phyloP scores from a whole-genome alignment of 1,140 invertebrate species.

The Heterodera schachtii region DNA sequence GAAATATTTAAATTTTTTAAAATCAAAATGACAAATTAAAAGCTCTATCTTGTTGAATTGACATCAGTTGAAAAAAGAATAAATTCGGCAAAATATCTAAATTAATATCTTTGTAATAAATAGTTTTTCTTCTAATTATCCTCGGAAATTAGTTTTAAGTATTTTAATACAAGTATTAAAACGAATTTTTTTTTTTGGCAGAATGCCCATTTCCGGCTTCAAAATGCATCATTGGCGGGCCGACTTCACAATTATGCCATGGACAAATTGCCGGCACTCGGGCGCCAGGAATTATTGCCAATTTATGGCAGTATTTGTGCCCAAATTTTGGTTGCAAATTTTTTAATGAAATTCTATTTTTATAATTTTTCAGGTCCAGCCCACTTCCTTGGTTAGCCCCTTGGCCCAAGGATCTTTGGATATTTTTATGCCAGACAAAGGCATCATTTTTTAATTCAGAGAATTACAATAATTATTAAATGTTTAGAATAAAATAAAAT shows the following conservation, averaged over 20 bases:
- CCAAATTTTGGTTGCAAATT: slow-evolving; percentile 20
- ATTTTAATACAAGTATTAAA: neutral
- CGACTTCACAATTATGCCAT: slow-evolving; percentile 14
- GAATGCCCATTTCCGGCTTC: slow-evolving; percentile 10
- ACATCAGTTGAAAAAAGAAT: no score
- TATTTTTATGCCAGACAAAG: slow-evolving; percentile 22
- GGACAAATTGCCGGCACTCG: neutral
- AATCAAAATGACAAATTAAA: no score
- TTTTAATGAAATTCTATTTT: neutral
- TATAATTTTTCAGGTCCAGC: slow-evolving; percentile 18
- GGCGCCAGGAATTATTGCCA: slow-evolving; percentile 14
- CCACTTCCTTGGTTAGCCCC: slow-evolving; percentile 13
- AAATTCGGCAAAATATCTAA: no score
- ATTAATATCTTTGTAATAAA: no score
- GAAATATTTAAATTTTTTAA: no score
- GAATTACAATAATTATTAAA: neutral
- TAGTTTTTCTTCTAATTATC: no score
- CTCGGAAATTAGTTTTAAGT: no score
- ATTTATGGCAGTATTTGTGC: slow-evolving; percentile 23
- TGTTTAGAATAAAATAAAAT: neutral
- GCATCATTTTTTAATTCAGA: neutral
- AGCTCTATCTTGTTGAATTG: no score
- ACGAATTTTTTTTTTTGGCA: neutral
- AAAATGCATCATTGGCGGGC: slow-evolving; percentile 12
- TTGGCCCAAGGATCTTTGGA: slow-evolving; percentile 23